Evolutionary conservation across 2,888 invertebrate genomes (phyloP).

Genomic region (Zygothrica quintamaculata): DNA sequence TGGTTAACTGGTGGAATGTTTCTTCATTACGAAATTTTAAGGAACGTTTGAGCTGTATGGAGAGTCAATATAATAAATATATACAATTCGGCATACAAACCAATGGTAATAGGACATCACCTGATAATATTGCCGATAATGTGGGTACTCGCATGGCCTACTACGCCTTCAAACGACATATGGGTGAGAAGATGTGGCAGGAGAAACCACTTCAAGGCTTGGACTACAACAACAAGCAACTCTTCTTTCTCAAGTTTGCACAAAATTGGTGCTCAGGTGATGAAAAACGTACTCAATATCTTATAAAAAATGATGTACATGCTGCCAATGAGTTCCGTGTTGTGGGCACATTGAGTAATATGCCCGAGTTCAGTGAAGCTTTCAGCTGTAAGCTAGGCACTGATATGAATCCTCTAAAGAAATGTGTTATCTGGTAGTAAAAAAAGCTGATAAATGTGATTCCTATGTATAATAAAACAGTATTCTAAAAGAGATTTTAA

Average conservation of each 20-base stretch:
- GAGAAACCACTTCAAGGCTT: conserved; percentile 91
- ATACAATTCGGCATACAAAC: conserved; percentile 74
- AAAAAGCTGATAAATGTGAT: conserved; percentile 2
- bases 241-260: conserved; percentile 97
- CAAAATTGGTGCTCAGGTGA: conserved; percentile 86
- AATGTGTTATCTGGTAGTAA: conserved; percentile 94
- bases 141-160: conserved; percentile 95
- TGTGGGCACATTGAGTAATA: conserved; percentile 92
- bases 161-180: conserved; percentile 89
- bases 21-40: conserved; percentile 78
- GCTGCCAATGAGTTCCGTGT: conserved; percentile 94
- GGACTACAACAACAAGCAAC: conserved; percentile 93
- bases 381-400: conserved; percentile 90
- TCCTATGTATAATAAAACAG: too few relatives aligned
- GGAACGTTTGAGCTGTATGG: conserved; percentile 81
- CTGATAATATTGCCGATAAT: conserved; percentile 96
- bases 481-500: too few relatives aligned
- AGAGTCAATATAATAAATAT: conserved; percentile 81
- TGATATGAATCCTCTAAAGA: conserved; percentile 93
- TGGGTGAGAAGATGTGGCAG: conserved; percentile 84
- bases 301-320: conserved; percentile 96
- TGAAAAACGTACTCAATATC: too few relatives aligned
- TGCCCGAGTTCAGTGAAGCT: conserved; percentile 92
- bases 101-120: conserved; percentile 84
- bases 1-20: conserved; percentile 79